Percentiles rank a stretch among this genome's conserved stretches.
Evolutionary conservation across 2,797 vertebrate genomes (phyloP).

Genomic region (Allobates femoralis): DNA sequence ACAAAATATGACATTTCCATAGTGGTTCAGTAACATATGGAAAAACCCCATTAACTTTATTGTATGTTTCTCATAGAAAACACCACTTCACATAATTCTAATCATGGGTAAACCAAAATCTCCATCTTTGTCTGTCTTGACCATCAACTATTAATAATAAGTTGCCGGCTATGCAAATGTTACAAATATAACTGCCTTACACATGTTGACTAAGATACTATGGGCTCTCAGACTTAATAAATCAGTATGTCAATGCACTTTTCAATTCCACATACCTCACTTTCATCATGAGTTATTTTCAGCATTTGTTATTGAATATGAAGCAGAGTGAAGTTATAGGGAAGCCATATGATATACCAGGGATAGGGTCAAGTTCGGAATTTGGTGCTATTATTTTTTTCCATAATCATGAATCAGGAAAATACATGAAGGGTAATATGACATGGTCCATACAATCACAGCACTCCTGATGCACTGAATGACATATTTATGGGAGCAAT

Average conservation of each 20-base stretch:
- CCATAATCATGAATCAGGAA: conserved; percentile 2
- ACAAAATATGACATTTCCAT: not conserved
- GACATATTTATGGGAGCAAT: not conserved
- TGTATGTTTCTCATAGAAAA: not conserved
- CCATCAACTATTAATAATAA: not conserved
- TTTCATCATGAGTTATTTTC: conserved; percentile 58
- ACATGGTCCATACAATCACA: not conserved
- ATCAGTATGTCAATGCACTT: conserved; percentile 50
- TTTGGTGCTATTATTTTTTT: conserved; percentile 12
- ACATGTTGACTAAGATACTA: conserved; percentile 14
- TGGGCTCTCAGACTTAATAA: conserved; percentile 32
- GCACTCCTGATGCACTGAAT: not conserved
- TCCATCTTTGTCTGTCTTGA: not conserved
- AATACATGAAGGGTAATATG: not conserved
- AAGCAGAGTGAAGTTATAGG: conserved; percentile 25
- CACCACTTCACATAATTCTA: not conserved
- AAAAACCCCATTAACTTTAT: not conserved
- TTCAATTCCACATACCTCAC: conserved; percentile 38
- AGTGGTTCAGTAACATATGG: not conserved
- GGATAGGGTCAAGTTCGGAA: conserved; percentile 15
- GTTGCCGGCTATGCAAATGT: not conserved
- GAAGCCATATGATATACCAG: conserved; percentile 33
- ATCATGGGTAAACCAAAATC: not conserved
- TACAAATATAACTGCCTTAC: conserved; percentile 7
- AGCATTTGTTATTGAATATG: conserved; percentile 53